Percentiles rank a stretch among this genome's conserved stretches.
phyloP scores from a whole-genome alignment of 1,140 invertebrate genomes.

The Harpegnathos saltator region DNA sequence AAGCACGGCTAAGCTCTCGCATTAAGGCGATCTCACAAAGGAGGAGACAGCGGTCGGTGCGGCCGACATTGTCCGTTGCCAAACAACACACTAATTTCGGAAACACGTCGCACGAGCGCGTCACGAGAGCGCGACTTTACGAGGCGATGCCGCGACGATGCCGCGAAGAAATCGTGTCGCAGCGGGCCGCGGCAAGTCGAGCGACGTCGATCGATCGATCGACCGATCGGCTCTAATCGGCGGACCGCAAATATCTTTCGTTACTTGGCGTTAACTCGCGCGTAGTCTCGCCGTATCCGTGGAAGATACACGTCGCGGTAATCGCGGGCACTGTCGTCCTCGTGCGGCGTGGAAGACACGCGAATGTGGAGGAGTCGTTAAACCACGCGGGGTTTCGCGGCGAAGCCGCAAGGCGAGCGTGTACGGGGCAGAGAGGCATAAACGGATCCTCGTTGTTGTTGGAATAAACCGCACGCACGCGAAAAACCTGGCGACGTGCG shows the following conservation, averaged over 20 bases:
- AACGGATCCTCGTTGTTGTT: constrained; percentile 47
- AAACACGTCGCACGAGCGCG: constrained; percentile 21
- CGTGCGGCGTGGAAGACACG: background rate
- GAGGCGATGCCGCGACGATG: constrained; percentile 49
- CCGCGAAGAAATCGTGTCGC: constrained; percentile 8
- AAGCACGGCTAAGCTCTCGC: constrained; percentile 49
- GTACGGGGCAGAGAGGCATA: background rate
- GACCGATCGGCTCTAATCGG: background rate
- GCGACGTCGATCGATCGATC: background rate
- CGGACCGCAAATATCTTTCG: constrained; percentile 33
- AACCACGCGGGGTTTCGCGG: constrained; percentile 29
- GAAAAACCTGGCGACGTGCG: constrained; percentile 51
- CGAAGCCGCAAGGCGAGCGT: constrained; percentile 28
- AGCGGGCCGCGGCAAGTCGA: background rate
- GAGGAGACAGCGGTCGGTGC: background rate
- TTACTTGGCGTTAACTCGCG: constrained; percentile 18
- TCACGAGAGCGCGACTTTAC: constrained; percentile 36
- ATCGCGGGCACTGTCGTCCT: constrained; percentile 8
- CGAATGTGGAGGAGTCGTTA: constrained; percentile 47
- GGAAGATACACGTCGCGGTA: constrained; percentile 1
- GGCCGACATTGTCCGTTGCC: constrained; percentile 44
- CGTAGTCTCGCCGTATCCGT: background rate
- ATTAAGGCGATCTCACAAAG: constrained; percentile 44
- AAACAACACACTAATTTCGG: constrained; percentile 52
- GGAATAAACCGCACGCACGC: constrained; percentile 61